phyloP scores from a whole-genome alignment of 2,888 invertebrate genomes.

The Nymphalis urticae region DNA sequence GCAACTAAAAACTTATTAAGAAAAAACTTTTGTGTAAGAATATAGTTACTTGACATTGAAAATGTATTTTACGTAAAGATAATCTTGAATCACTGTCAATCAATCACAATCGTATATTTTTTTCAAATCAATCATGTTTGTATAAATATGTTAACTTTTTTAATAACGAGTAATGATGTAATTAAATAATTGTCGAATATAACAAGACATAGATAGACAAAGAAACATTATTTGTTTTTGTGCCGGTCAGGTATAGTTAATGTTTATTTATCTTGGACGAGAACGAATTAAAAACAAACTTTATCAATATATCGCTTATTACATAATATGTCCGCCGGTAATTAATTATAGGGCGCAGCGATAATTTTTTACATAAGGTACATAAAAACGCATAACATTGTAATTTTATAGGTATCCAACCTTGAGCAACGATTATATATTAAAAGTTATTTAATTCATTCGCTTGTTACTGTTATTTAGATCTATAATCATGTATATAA shows the following conservation, averaged over 20 bases:
- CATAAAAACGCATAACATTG: conserved; percentile 25
- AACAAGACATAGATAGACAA: no score
- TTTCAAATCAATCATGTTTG: no score
- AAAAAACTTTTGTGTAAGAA: no score
- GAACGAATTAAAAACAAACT: neutral
- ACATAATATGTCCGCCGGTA: conserved; percentile 22
- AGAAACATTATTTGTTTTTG: no score
- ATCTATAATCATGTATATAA: neutral
- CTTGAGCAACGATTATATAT: conserved; percentile 29
- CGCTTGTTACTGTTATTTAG: conserved; percentile 3
- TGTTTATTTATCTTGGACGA: neutral
- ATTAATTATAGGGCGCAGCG: conserved; percentile 23
- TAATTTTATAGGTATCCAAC: conserved; percentile 30
- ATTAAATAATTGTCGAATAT: no score
- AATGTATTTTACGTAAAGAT: no score
- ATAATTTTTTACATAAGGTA: conserved; percentile 21
- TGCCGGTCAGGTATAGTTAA: neutral
- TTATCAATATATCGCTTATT: conserved; percentile 12
- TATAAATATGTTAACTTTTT: no score
- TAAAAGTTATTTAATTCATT: conserved; percentile 19
- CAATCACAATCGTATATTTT: no score
- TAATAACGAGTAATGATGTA: no score
- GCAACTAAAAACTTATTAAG: no score
- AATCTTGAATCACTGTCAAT: no score
- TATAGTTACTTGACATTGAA: no score